These are phyloP conservation scores for Penaeus japonicus DNA, from an alignment of 1,140 invertebrate genomes.

Conservation along the genomic window DNA sequence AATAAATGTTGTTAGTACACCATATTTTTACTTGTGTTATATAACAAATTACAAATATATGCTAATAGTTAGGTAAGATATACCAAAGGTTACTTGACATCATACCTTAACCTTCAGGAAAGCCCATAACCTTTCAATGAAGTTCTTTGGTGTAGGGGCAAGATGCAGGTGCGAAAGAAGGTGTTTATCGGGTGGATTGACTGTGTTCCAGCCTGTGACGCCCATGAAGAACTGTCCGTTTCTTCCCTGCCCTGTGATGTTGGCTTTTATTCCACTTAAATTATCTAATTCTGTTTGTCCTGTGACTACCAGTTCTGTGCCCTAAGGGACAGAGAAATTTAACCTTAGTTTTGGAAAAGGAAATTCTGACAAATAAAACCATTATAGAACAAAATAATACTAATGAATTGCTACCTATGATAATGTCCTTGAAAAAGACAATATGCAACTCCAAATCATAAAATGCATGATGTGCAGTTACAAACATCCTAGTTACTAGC, in stretches of 20 bases:
- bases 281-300: conserved; percentile 15
- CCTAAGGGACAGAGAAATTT: neutral
- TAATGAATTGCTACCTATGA: neutral
- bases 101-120: conserved; percentile 59
- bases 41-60: neutral
- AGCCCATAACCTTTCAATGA: conserved; percentile 59
- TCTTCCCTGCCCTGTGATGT: conserved; percentile 50
- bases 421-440: too few relatives aligned
- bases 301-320: conserved; percentile 40
- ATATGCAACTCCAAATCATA: too few relatives aligned
- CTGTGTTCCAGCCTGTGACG: conserved; percentile 56
- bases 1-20: too few relatives aligned
- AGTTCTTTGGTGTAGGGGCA: conserved; percentile 58
- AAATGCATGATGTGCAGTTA: too few relatives aligned
- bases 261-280: conserved; percentile 20
- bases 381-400: neutral
- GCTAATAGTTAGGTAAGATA: neutral
- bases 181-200: conserved; percentile 54
- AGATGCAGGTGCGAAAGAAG: conserved; percentile 55
- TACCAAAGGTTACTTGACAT: neutral
- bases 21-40: too few relatives aligned
- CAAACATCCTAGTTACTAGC: too few relatives aligned
- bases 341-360: neutral
- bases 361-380: neutral
- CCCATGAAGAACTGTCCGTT: conserved; percentile 58